A percentile compares a stretch with the other conserved stretches of the same genome.
Evolutionary conservation across 2,797 vertebrate species (phyloP).

Genomic region (Spheniscus humboldti): DNA sequence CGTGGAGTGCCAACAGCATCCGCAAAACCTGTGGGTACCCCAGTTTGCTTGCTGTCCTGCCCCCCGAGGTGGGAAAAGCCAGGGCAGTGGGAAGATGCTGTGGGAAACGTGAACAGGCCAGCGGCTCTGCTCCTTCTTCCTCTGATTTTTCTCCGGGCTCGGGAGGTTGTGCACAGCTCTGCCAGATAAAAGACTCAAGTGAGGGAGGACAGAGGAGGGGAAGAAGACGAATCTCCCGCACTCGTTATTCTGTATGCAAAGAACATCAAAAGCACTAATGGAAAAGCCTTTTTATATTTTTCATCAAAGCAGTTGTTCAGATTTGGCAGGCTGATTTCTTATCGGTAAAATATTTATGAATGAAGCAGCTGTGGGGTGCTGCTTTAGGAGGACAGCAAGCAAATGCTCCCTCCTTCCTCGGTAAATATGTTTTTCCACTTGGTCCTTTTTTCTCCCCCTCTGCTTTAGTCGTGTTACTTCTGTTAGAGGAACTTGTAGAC

Average conservation of each 20-base stretch:
- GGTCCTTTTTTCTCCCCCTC: not conserved
- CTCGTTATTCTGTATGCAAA: not conserved
- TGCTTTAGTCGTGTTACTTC: not conserved
- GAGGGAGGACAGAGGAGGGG: not conserved
- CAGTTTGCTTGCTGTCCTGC: not conserved
- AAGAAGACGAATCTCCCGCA: not conserved
- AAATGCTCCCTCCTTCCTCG: not conserved
- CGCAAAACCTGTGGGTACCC: not conserved
- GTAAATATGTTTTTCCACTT: not conserved
- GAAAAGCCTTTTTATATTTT: constrained; percentile 34
- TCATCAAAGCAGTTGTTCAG: constrained; percentile 39
- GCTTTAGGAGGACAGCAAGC: not conserved
- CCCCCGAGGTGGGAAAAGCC: not conserved
- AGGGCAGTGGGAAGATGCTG: not conserved
- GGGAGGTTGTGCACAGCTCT: not conserved
- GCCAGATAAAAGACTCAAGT: not conserved
- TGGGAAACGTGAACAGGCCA: rapidly evolving
- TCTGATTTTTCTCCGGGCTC: not conserved
- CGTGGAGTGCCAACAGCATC: not conserved
- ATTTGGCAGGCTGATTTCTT: constrained; percentile 1
- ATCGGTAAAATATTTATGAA: constrained; percentile 23
- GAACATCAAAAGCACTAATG: not conserved
- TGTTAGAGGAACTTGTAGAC: not conserved
- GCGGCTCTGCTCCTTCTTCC: not conserved
- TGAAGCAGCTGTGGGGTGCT: constrained; percentile 8